phyloP scores from a whole-genome alignment of 2,888 invertebrate species.

The Acrocera orbiculus region DNA sequence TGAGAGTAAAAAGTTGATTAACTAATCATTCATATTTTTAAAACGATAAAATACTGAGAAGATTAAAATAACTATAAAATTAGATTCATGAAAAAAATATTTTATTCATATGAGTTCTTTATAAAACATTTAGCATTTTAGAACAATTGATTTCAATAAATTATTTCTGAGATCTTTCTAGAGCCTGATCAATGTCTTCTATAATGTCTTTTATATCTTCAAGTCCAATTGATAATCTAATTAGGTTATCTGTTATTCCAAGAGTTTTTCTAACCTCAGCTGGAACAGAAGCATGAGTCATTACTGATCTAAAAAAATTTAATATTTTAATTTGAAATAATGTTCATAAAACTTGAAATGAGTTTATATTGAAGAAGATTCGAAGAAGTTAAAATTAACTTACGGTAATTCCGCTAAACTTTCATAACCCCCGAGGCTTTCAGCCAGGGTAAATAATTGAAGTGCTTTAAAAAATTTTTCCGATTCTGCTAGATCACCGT shows the following conservation, averaged over 20 bases:
- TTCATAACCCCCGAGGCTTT: constrained; percentile 90
- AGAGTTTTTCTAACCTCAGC: constrained; percentile 48
- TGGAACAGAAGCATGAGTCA: constrained; percentile 92
- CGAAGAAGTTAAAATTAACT: constrained; percentile 31
- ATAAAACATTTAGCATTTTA: no score
- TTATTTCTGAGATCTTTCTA: constrained; percentile 32
- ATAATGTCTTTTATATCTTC: constrained; percentile 77
- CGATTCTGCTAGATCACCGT: constrained; percentile 56
- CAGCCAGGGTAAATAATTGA: constrained; percentile 72
- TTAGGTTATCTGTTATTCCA: constrained; percentile 67
- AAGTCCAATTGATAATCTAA: constrained; percentile 78
- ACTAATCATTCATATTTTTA: no score
- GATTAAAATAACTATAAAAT: no score
- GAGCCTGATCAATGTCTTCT: constrained; percentile 64
- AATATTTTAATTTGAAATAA: no score
- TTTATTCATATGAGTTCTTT: no score
- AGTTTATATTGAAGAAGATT: constrained; percentile 7
- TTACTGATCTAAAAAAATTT: constrained; percentile 46
- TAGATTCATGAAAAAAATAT: no score
- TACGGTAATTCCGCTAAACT: constrained; percentile 88
- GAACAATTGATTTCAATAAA: no score
- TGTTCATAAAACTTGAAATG: constrained; percentile 1
- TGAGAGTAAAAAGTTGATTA: no score
- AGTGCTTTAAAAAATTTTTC: constrained; percentile 54
- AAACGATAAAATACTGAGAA: no score